phyloP scores from a whole-genome alignment of 2,113 vertebrate genomes.

The Urocynchramus pylzowi region DNA sequence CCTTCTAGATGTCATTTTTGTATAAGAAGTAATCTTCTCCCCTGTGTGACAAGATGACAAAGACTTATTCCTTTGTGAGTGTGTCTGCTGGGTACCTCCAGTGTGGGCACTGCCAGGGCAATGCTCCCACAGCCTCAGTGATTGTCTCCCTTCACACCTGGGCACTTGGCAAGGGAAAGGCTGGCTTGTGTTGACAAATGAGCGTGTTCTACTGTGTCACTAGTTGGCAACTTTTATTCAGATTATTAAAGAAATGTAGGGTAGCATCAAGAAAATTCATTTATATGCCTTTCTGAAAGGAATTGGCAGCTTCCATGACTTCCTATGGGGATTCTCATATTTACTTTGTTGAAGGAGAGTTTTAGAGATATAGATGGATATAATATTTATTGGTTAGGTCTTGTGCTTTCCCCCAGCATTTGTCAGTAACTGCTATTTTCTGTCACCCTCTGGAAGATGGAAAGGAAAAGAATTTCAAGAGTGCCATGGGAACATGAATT shows the following conservation, averaged over 20 bases:
- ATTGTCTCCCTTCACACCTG: background rate
- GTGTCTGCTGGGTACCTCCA: background rate
- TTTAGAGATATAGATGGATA: slow-evolving; percentile 9
- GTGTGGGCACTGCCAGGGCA: no score
- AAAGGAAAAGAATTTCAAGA: slow-evolving; percentile 58
- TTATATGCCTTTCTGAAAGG: background rate
- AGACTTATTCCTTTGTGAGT: background rate
- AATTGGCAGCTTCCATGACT: background rate
- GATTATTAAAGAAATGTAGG: background rate
- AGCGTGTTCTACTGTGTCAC: background rate
- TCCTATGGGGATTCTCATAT: background rate
- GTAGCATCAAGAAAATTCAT: background rate
- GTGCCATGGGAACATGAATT: background rate
- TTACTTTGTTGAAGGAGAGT: slow-evolving; percentile 22
- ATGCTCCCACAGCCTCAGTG: rapidly evolving
- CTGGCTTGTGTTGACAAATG: background rate
- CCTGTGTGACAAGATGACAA: background rate
- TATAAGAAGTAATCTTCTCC: background rate
- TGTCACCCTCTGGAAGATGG: slow-evolving; percentile 57
- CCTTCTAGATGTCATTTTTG: background rate
- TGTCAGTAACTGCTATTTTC: slow-evolving; percentile 57
- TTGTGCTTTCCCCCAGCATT: slow-evolving; percentile 47
- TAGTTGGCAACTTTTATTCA: background rate
- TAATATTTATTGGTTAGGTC: slow-evolving; percentile 65
- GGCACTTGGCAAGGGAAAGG: background rate